phyloP scores from a whole-genome alignment of 1,140 invertebrate species.

The Carcinoscorpius rotundicauda region DNA sequence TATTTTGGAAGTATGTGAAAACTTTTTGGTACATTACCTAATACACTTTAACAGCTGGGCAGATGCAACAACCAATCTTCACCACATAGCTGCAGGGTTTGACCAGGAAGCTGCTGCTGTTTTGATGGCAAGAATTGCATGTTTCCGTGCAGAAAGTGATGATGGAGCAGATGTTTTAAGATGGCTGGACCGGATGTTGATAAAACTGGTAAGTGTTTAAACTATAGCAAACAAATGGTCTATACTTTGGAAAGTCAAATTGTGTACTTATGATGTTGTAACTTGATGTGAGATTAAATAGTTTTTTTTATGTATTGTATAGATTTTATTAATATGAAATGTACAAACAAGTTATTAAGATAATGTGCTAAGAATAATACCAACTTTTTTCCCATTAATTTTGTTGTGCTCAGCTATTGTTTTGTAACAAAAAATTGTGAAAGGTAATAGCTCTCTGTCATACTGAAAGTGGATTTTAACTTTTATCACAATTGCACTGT shows the following conservation, averaged over 20 bases:
- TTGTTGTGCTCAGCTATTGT: no score
- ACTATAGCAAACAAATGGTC: neutral
- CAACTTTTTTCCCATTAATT: no score
- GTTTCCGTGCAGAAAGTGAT: constrained; percentile 81
- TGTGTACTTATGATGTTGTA: constrained; percentile 5
- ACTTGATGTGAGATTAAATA: neutral
- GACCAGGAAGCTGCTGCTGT: constrained; percentile 97
- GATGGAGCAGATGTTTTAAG: constrained; percentile 93
- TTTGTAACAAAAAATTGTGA: no score
- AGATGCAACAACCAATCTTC: constrained; percentile 41
- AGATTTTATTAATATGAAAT: constrained; percentile 1
- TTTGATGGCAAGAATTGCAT: constrained; percentile 90
- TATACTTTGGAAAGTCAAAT: no score
- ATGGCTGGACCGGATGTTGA: constrained; percentile 97
- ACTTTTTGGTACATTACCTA: no score
- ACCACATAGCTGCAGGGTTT: constrained; percentile 67
- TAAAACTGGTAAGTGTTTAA: constrained; percentile 61
- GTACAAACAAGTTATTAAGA: no score
- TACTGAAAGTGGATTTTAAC: no score
- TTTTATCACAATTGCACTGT: no score
- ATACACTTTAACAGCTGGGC: constrained; percentile 35
- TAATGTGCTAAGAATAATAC: no score
- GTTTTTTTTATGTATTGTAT: neutral
- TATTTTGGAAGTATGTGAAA: no score
- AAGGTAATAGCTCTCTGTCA: no score